A percentile compares a stretch with the other conserved stretches of the same genome.
Conservation (phyloP, 2,888 invertebrate genomes). For the Copidosoma aretas region DNA sequence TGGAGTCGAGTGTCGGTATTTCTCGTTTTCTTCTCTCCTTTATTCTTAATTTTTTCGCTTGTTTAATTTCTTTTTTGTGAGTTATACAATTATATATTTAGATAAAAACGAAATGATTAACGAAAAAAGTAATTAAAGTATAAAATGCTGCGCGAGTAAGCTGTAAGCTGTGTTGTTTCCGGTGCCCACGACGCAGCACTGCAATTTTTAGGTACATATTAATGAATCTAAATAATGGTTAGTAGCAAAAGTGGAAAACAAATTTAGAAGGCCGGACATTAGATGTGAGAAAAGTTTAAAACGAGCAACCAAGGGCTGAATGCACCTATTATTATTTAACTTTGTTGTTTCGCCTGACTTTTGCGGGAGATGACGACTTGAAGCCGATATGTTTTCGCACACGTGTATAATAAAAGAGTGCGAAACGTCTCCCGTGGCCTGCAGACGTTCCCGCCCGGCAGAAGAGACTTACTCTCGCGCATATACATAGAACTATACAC, state of each 20-base stretch:
- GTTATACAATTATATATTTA: conserved; percentile 38
- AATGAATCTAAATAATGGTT: conserved; percentile 48
- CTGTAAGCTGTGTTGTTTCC: too few relatives aligned
- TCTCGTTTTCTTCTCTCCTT: conserved; percentile 43
- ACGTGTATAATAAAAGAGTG: conserved; percentile 10
- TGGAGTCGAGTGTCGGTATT: conserved; percentile 42
- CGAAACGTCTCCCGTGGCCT: conserved; percentile 14
- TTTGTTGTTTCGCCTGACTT: conserved; percentile 34
- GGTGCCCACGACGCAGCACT: conserved; percentile 49
- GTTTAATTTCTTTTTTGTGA: conserved; percentile 42
- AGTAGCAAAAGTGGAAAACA: conserved; percentile 43
- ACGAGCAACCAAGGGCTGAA: conserved; percentile 24
- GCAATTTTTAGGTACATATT: conserved; percentile 49
- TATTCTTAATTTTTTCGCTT: conserved; percentile 40
- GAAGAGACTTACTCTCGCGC: conserved; percentile 16
- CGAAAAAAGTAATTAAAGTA: too few relatives aligned
- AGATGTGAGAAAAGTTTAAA: conserved; percentile 23
- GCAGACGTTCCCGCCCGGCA: conserved; percentile 30
- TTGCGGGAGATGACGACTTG: conserved; percentile 9
- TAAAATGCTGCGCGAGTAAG: conserved; percentile 49
- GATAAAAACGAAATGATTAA: conserved; percentile 34
- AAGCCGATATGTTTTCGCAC: conserved; percentile 30
- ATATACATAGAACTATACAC: too few relatives aligned
- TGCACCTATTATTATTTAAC: conserved; percentile 31
- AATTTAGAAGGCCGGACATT: conserved; percentile 53